Base-by-base conservation (phyloP, 2,797 vertebrate genomes). In the Molossus alvarezi region DNA sequence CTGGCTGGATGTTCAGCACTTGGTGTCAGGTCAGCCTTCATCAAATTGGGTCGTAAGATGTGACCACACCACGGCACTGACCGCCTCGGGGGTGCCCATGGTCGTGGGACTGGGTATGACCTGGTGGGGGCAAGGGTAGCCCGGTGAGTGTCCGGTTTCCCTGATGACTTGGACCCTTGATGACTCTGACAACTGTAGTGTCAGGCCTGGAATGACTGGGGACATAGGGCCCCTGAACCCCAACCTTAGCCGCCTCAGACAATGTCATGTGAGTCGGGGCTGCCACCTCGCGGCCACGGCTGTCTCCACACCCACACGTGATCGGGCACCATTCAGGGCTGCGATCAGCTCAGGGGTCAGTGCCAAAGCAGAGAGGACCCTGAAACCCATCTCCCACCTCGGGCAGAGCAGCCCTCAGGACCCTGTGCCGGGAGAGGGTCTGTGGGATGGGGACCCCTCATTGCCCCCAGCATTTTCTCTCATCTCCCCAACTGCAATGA, bases 221-320 rank as follows among this genome's bases (percentile, higher is more conserved):
- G 25, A 13, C 2, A 0, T 2, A 0, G 9, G 0, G 14, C 9
- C 0, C 6, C 29, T 1, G 58, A 41, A 84, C 48, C 45, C 73
- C 27, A 0, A 37, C 58, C 41, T 14, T 18, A 3, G 27, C 1
- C 0, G 20, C 23, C 25, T 71, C 10, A 5, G 18, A n/a, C 6
- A 4, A 9, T 1, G 27, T 12, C 23, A 6, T 5, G 25, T 25
- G 60, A n/a, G 12, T 4, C 23, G 0, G 17, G 3, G 15, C 87
- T 37, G 82, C 90, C 79, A 55, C 75, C 58, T 27, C 4, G 2
- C 21, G 11, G 77, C 33, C n/a, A 0, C 27, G 9, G 23, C 21
- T 1, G 9, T 75, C 25, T 37, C 25, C 57, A 1, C n/a, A 72
- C 45, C 11, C 21, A 6, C 29, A 27, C 0, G 14, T 0, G 0